Percentiles rank a stretch among this genome's conserved stretches.
These are phyloP conservation scores for Pantherophis vulpinus DNA, from an alignment of 2,797 vertebrate species.

Conservation along the genomic window DNA sequence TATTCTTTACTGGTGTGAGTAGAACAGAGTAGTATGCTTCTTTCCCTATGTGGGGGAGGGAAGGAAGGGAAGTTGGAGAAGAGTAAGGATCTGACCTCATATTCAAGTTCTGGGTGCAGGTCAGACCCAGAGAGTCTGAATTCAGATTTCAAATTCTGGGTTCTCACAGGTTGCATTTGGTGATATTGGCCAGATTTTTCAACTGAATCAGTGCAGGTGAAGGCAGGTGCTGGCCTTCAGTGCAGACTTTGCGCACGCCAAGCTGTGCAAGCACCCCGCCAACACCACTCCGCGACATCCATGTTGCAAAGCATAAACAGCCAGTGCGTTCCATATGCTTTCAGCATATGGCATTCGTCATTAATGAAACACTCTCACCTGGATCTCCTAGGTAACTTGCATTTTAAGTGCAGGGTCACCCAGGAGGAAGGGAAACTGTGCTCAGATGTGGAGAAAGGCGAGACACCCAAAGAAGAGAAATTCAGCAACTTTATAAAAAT, in stretches of 20 bases:
- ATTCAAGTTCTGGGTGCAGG: background rate
- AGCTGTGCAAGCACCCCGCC: background rate
- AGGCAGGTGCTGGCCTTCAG: background rate
- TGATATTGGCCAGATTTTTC: background rate
- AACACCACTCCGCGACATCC: accelerated
- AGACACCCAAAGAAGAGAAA: constrained; percentile 10
- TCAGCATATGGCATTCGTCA: background rate
- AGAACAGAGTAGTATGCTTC: background rate
- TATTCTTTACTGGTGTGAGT: background rate
- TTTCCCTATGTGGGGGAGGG: background rate
- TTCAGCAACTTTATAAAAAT: background rate
- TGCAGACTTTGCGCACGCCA: background rate
- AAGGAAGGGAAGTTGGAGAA: background rate
- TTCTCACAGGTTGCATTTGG: background rate
- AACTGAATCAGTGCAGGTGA: background rate
- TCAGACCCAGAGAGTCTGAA: background rate
- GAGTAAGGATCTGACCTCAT: background rate
- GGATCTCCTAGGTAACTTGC: background rate
- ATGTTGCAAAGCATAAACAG: accelerated
- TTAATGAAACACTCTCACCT: accelerated
- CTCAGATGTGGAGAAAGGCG: background rate
- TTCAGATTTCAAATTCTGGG: background rate
- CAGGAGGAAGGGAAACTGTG: background rate
- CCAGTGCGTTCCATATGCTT: background rate
- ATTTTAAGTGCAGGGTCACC: background rate